Percentiles rank a stretch among this genome's conserved stretches.
phyloP scores from a whole-genome alignment of 1,140 invertebrate genomes.

The Hyles vespertilio region DNA sequence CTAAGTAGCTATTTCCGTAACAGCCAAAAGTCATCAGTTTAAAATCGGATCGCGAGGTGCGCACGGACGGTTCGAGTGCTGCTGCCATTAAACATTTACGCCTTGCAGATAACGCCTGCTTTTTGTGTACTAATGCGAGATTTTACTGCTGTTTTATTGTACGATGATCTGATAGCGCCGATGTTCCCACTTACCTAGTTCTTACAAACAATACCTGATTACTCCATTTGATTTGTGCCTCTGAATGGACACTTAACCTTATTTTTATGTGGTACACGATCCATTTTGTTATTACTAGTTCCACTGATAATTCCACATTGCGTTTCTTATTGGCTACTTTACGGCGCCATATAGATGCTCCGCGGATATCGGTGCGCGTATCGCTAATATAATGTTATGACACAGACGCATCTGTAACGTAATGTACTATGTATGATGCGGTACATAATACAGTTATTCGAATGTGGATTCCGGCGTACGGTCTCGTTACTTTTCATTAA shows the following conservation, averaged over 20 bases:
- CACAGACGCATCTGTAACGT: no score
- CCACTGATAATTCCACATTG: no score
- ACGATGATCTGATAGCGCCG: slow-evolving; percentile 47
- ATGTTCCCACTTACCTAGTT: slow-evolving; percentile 48
- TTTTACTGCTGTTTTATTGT: slow-evolving; percentile 67
- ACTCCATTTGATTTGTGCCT: slow-evolving; percentile 40
- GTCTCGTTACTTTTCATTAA: not conserved
- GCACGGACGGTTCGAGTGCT: slow-evolving; percentile 43
- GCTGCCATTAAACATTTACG: slow-evolving; percentile 67
- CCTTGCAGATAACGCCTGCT: slow-evolving; percentile 59
- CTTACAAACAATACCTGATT: slow-evolving; percentile 52
- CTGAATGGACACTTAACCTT: slow-evolving; percentile 24
- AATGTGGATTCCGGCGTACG: no score
- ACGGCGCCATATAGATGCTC: no score
- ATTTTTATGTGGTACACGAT: slow-evolving; percentile 12
- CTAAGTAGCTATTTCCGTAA: slow-evolving; percentile 62
- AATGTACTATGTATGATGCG: no score
- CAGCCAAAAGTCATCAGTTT: slow-evolving; percentile 64
- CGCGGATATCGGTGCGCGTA: no score
- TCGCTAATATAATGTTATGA: no score
- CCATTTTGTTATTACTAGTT: slow-evolving; percentile 3
- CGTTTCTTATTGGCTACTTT: no score
- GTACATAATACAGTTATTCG: no score
- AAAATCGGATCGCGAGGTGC: slow-evolving; percentile 60
- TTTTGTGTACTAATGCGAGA: slow-evolving; percentile 55